Percentiles rank a stretch among this genome's conserved stretches.
These are phyloP conservation scores for Enteromius anoplus DNA, from an alignment of 2,797 vertebrate genomes.

Conservation along the genomic window DNA sequence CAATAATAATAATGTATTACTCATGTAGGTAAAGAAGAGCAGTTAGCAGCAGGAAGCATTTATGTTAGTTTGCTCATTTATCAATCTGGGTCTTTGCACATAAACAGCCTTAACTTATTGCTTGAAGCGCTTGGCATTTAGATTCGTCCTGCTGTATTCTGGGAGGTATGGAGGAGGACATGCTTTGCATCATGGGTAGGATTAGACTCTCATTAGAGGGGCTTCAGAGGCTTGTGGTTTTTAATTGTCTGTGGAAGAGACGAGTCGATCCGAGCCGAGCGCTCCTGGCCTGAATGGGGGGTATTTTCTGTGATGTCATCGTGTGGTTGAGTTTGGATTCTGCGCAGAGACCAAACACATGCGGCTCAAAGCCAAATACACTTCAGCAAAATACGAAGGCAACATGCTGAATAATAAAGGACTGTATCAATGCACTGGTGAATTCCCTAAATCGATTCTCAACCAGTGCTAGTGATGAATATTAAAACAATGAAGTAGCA, in stretches of 20 bases:
- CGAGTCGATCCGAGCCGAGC: constrained; percentile 25
- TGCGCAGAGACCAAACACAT: not conserved
- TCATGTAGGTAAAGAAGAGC: not conserved
- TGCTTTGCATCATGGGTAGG: constrained; percentile 37
- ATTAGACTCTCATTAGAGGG: constrained; percentile 36
- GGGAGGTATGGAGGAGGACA: not conserved
- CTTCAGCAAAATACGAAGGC: not conserved
- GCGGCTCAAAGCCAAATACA: not conserved
- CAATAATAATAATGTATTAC: not conserved
- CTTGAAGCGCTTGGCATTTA: not conserved
- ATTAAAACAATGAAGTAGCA: not conserved
- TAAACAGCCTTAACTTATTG: not conserved
- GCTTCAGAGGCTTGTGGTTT: constrained; percentile 35
- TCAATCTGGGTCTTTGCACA: not conserved
- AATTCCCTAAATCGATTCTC: not conserved
- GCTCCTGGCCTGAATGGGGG: constrained; percentile 39
- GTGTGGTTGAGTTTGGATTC: constrained; percentile 27
- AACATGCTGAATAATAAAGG: not conserved
- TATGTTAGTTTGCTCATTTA: no score
- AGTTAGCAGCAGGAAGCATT: not conserved
- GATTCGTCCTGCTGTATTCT: not conserved
- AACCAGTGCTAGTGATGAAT: not conserved
- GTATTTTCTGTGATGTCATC: constrained; percentile 62
- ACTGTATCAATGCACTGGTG: not conserved
- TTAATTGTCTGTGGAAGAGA: constrained; percentile 44